These are phyloP conservation scores for Apamea epomidion DNA, from an alignment of 2,888 invertebrate species.

Conservation along the genomic window DNA sequence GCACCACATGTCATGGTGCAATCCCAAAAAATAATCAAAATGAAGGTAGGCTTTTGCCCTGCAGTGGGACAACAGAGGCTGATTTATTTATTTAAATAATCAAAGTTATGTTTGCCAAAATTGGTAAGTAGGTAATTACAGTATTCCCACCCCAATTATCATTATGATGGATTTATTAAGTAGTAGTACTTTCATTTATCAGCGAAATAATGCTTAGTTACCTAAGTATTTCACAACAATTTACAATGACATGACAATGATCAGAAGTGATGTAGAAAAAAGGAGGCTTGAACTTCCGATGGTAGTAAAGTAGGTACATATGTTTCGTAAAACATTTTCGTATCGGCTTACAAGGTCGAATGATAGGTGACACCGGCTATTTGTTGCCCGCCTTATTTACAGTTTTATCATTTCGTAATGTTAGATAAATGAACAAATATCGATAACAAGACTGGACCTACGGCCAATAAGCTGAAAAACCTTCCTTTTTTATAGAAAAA, in stretches of 20 bases:
- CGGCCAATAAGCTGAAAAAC: neutral
- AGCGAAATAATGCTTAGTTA: neutral
- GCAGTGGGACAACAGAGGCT: too few relatives aligned
- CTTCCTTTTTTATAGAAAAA: slow-evolving; percentile 1
- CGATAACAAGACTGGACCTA: neutral
- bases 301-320: neutral
- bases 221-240: slow-evolving; percentile 41
- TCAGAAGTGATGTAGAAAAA: neutral
- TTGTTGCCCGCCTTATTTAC: slow-evolving; percentile 9
- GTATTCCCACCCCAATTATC: neutral
- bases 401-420: slow-evolving; percentile 17
- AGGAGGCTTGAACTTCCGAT: neutral
- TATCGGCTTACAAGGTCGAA: slow-evolving; percentile 70
- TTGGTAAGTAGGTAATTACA: neutral
- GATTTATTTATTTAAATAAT: neutral
- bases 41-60: too few relatives aligned
- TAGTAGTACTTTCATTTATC: neutral
- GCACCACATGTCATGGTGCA: neutral
- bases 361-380: slow-evolving; percentile 67
- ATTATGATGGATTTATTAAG: neutral
- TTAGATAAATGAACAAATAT: neutral
- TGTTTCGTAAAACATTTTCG: slow-evolving; percentile 15
- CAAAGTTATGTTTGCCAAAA: neutral
- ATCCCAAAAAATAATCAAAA: neutral
- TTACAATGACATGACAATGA: slow-evolving; percentile 9